Evolutionary conservation across 2,113 vertebrate genomes (phyloP).

Genomic region (Calonectris borealis): DNA sequence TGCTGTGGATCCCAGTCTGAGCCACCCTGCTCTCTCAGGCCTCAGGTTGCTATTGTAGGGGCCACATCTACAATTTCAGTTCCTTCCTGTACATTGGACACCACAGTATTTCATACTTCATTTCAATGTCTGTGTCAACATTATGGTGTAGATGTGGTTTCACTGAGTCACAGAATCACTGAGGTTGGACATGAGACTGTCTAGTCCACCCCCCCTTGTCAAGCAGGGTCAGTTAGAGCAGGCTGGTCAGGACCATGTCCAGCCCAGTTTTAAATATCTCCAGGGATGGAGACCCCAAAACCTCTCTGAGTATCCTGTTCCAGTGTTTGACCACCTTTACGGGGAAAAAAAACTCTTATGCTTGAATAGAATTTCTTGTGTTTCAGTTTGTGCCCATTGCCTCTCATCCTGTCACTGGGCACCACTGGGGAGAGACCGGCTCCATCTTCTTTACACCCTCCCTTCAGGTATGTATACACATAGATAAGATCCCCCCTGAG

Average conservation of each 20-base stretch:
- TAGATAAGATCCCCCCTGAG: background rate
- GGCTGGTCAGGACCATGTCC: background rate
- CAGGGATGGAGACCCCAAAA: background rate
- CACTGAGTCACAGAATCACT: background rate
- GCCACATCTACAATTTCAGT: background rate
- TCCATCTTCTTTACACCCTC: background rate
- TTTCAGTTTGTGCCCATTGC: background rate
- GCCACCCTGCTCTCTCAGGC: background rate
- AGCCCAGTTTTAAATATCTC: background rate
- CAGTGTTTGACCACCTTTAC: background rate
- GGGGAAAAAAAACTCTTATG: background rate
- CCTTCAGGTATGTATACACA: background rate
- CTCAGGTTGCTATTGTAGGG: background rate
- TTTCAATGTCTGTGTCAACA: background rate
- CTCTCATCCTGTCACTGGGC: background rate
- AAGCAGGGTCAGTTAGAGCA: background rate
- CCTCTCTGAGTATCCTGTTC: background rate
- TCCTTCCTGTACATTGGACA: background rate
- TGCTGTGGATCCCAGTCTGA: background rate
- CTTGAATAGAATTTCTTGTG: background rate
- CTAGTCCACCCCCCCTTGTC: background rate
- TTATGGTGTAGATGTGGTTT: background rate
- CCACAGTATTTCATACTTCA: background rate
- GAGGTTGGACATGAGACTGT: background rate
- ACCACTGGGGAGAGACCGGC: background rate